Evolutionary conservation across 1,140 invertebrate species (phyloP).

Genomic region (Sinella curviseta): DNA sequence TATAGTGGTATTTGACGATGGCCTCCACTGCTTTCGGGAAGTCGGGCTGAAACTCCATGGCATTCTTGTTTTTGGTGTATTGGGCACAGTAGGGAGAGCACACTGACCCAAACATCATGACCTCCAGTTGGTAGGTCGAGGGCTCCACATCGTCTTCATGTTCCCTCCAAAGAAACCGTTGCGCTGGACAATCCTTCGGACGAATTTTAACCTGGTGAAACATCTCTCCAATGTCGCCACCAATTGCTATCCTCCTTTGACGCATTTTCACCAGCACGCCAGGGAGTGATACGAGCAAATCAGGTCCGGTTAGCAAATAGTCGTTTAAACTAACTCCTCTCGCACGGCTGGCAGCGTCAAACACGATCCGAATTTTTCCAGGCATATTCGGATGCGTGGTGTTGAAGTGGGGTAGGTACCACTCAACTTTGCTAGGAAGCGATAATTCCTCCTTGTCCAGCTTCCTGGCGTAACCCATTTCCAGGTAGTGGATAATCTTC

Average conservation of each 20-base stretch:
- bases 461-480: background rate
- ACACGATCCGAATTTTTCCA: background rate
- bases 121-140: slow-evolving; percentile 39
- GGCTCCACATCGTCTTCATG: background rate
- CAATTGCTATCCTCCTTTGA: slow-evolving; percentile 2
- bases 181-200: slow-evolving; percentile 32
- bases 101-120: slow-evolving; percentile 46
- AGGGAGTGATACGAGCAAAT: slow-evolving; percentile 25
- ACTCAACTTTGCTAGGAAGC: background rate
- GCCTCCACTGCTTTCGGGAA: background rate
- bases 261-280: slow-evolving; percentile 31
- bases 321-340: background rate
- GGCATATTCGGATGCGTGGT: slow-evolving; percentile 10
- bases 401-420: background rate
- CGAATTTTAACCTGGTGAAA: slow-evolving; percentile 36
- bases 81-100: slow-evolving; percentile 44
- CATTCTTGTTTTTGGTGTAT: slow-evolving; percentile 35
- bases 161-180: slow-evolving; percentile 48
- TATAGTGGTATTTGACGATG: slow-evolving; percentile 38
- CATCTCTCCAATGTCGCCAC: slow-evolving; percentile 37
- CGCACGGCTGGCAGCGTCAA: background rate
- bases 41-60: slow-evolving; percentile 13
- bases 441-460: background rate
- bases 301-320: slow-evolving; percentile 29
- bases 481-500: slow-evolving; percentile 1